Percentiles rank a stretch among this genome's conserved stretches.
Evolutionary conservation across 2,888 invertebrate genomes (phyloP).

Genomic region (Poecilus cupreus): DNA sequence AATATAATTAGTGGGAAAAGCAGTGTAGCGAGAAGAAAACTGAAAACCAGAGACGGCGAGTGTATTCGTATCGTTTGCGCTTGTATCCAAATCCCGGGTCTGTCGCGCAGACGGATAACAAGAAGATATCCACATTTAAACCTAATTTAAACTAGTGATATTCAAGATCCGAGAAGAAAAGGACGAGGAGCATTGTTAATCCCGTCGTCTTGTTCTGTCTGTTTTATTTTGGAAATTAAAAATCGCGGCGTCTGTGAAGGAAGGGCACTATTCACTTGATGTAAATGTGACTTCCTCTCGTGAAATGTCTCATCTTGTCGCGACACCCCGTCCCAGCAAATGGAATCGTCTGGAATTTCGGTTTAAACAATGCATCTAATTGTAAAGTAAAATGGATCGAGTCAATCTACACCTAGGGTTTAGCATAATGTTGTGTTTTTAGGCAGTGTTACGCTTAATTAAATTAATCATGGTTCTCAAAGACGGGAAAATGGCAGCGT

Average conservation of each 20-base stretch:
- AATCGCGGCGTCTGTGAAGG: constrained; percentile 2
- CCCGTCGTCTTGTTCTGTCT: background rate
- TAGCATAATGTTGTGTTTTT: constrained; percentile 35
- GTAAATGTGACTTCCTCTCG: constrained; percentile 46
- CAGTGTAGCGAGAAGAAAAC: too few relatives aligned
- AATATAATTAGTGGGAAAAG: too few relatives aligned
- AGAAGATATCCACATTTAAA: constrained; percentile 31
- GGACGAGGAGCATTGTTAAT: background rate
- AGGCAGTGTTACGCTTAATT: constrained; percentile 31
- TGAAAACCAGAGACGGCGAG: background rate
- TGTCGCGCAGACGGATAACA: background rate
- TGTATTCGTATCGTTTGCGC: background rate
- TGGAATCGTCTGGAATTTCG: constrained; percentile 33
- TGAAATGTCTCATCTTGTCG: constrained; percentile 23
- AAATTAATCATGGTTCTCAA: constrained; percentile 35
- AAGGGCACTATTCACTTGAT: constrained; percentile 38
- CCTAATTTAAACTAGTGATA: constrained; percentile 26
- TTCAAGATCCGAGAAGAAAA: background rate
- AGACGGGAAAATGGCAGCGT: background rate
- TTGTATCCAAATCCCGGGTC: background rate
- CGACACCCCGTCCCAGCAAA: background rate
- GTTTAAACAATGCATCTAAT: constrained; percentile 49
- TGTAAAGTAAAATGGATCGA: constrained; percentile 45
- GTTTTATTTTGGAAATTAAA: constrained; percentile 41
- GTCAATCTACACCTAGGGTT: constrained; percentile 41